Evolutionary conservation across 1,140 invertebrate species (phyloP), one percentile per base, ranked within the genome.

Genomic region (Hylyphantes graminicola): DNA sequence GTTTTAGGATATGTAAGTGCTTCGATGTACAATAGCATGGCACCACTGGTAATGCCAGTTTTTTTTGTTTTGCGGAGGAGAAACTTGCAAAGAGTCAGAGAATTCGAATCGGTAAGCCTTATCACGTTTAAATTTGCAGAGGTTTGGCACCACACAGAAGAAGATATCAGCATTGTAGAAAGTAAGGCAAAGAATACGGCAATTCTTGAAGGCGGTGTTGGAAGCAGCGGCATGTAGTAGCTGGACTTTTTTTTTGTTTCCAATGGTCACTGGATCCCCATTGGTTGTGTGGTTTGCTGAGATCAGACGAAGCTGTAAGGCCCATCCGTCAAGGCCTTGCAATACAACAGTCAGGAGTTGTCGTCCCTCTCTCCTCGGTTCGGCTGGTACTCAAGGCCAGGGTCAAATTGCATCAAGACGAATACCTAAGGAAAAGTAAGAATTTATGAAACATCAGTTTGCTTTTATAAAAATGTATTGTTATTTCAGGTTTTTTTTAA

Each of bases 301-400:
- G 73, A 61, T 87, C 85, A 90, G 76, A 90, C 89, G 86, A 89
- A 90, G 73, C 93, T 94, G 89, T 94, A 94, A 87, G 93, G 93
- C 91, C 94, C 94, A 92, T 97, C 96, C 88, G 96, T 97, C 92
- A 97, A 95, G 94, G 96, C 96, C 94, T 96, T 97, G 96, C 96
- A 97, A 92, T 97, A 94, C 94, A 97, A 94, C 93, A 97, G 96
- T 97, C 96, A 97, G 94, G 96, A 97, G 70, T 57, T 74, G 70
- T 85, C 70, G 81, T 83, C 77, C 51, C 83, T 21, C 70, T 89
- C 88, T 86, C 95, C 94, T 88, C 94, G 92, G 88, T 93, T 94
- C 88, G 96, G 95, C 88, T 96, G 95, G 91, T 97, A 97, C 90
- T 97, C 96, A 87, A 97, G 92, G 88, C 96, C 96, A 70, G 96